These are phyloP conservation scores for Acanthoscelides obtectus DNA, from an alignment of 2,888 invertebrate species.

Conservation along the genomic window DNA sequence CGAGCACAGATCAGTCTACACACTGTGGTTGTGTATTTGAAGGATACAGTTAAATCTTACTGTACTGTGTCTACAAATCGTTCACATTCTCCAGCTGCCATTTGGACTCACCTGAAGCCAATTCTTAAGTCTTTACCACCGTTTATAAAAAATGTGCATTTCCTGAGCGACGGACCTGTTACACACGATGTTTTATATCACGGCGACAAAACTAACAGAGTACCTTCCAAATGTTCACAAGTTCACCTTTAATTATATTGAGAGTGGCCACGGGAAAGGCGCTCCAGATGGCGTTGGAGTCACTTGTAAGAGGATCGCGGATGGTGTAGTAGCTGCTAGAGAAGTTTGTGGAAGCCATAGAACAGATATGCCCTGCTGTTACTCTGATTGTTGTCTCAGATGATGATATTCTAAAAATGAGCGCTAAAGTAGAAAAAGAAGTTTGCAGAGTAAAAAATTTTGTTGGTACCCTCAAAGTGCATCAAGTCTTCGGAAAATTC, in stretches of 20 bases:
- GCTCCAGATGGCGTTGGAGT: slow-evolving; percentile 30
- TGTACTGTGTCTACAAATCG: slow-evolving; percentile 27
- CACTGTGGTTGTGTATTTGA: slow-evolving; percentile 36
- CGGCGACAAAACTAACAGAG: slow-evolving; percentile 10
- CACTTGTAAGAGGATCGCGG: slow-evolving; percentile 32
- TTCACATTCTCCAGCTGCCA: slow-evolving; percentile 30
- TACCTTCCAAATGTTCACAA: background rate
- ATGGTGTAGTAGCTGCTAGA: slow-evolving; percentile 12
- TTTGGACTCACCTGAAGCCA: slow-evolving; percentile 33
- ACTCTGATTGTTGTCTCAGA: background rate
- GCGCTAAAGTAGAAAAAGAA: background rate
- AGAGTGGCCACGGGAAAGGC: slow-evolving; percentile 33
- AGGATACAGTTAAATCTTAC: slow-evolving; percentile 2
- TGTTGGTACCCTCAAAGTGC: slow-evolving; percentile 1
- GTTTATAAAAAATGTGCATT: slow-evolving; percentile 4
- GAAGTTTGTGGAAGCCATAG: slow-evolving; percentile 6
- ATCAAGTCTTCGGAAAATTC: slow-evolving; percentile 4
- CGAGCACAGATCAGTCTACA: slow-evolving; percentile 36
- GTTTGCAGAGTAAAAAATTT: slow-evolving; percentile 1
- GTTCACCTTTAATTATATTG: slow-evolving; percentile 31
- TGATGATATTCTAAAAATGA: slow-evolving; percentile 7
- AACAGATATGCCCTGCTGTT: slow-evolving; percentile 7
- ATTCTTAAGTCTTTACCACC: slow-evolving; percentile 12
- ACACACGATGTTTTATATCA: slow-evolving; percentile 7
- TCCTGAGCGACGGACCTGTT: slow-evolving; percentile 10